Conservation (phyloP, 2,888 invertebrate species). For the Apamea anceps region DNA sequence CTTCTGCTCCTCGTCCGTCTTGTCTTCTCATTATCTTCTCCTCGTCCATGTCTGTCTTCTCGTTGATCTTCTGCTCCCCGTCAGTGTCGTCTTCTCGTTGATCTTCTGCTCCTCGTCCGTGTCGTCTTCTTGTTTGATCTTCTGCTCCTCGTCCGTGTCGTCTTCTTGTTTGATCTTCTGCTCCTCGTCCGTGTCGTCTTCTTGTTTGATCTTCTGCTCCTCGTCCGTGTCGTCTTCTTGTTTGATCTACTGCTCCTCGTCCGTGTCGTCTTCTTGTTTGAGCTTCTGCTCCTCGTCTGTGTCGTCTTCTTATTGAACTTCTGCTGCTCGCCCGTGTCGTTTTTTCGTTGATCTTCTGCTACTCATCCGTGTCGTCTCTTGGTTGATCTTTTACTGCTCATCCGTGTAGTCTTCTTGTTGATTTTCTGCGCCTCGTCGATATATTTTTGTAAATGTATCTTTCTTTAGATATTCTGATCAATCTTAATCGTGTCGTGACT, state of each 20-base stretch:
- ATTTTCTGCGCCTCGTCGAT: conserved; percentile 1
- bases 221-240: not conserved
- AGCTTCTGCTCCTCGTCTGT: conserved; percentile 15
- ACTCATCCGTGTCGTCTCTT: conserved; percentile 34
- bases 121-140: not conserved
- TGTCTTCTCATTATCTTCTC: not conserved
- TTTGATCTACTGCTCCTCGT: conserved; percentile 24
- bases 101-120: not conserved
- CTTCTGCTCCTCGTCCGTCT: not conserved
- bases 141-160: not conserved
- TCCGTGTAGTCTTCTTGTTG: not conserved
- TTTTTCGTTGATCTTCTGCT: not conserved
- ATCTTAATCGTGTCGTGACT: not conserved
- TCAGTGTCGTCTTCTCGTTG: not conserved
- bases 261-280: conserved; percentile 29
- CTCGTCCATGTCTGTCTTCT: conserved; percentile 8
- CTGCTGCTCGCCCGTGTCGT: conserved; percentile 5
- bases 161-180: not conserved
- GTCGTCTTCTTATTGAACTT: conserved; percentile 20
- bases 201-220: not conserved
- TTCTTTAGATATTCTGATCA: not conserved
- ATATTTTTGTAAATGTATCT: not conserved
- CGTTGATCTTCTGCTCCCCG: not conserved
- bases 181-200: conserved; percentile 16
- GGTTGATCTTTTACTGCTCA: not conserved